Percentiles rank a stretch among this genome's conserved stretches.
Evolutionary conservation across 2,888 invertebrate species (phyloP).

Genomic region (Trachelus tabidus): DNA sequence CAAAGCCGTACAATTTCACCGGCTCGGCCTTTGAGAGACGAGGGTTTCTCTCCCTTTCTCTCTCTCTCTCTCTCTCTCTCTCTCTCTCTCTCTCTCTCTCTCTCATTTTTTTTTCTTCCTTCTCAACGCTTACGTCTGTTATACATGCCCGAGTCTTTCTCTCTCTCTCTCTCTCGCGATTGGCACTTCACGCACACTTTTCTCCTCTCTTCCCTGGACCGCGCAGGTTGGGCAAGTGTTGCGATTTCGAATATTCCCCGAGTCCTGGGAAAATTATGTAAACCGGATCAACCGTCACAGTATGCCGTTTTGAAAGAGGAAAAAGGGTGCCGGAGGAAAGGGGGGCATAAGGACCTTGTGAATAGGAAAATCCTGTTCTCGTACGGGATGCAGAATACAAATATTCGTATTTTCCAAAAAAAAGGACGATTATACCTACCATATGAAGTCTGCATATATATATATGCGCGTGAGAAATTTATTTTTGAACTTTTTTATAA

Average conservation of each 20-base stretch:
- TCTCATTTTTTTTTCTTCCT: constrained; percentile 16
- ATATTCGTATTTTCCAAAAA: no score
- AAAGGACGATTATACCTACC: no score
- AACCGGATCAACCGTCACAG: constrained; percentile 36
- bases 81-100: constrained; percentile 2
- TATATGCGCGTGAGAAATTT: no score
- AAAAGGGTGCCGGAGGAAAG: neutral
- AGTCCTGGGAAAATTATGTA: constrained; percentile 53
- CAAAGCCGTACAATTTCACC: constrained; percentile 58
- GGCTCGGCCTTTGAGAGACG: constrained; percentile 52
- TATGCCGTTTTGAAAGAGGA: neutral
- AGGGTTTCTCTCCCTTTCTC: constrained; percentile 22
- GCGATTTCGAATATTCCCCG: constrained; percentile 47
- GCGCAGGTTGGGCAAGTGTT: constrained; percentile 48
- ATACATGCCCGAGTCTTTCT: constrained; percentile 7
- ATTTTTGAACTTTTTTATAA: no score
- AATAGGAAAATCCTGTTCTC: no score
- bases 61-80: constrained; percentile 8
- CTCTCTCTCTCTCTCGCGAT: constrained; percentile 19
- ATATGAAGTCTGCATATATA: no score
- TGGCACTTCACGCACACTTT: constrained; percentile 12
- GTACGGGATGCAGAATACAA: no score
- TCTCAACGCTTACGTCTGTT: neutral
- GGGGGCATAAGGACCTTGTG: no score
- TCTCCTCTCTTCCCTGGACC: constrained; percentile 19